Percentiles rank a stretch among this genome's conserved stretches.
These are phyloP conservation scores for Hydriomena furcata DNA, from an alignment of 2,888 invertebrate genomes.

Conservation along the genomic window DNA sequence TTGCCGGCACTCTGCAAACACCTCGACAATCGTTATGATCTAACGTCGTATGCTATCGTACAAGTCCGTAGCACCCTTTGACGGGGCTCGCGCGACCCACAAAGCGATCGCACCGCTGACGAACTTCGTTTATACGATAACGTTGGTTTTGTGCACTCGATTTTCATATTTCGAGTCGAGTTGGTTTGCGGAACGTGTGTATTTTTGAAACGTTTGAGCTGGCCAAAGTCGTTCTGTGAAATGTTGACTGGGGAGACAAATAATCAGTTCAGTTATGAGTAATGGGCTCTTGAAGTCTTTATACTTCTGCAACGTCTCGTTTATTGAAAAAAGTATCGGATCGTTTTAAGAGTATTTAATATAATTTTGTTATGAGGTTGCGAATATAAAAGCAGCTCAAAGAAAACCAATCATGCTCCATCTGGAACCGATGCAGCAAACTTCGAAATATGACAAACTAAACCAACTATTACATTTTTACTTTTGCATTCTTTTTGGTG, in stretches of 20 bases:
- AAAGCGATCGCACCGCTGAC: slow-evolving; percentile 48
- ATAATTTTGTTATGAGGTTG: no score
- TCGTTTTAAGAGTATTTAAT: no score
- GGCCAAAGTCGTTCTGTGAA: slow-evolving; percentile 3
- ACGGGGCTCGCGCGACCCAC: slow-evolving; percentile 41
- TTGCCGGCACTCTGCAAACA: slow-evolving; percentile 53
- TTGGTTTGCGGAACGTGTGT: slow-evolving; percentile 31
- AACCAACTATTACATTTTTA: no score
- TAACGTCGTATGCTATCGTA: slow-evolving; percentile 25
- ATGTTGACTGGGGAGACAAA: slow-evolving; percentile 6
- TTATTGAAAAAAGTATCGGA: no score
- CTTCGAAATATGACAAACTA: neutral
- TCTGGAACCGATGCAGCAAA: neutral
- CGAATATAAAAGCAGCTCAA: no score
- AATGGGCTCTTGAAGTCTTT: no score
- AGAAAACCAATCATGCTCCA: neutral
- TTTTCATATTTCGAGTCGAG: slow-evolving; percentile 44
- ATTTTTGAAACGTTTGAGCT: slow-evolving; percentile 24
- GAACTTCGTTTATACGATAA: slow-evolving; percentile 50
- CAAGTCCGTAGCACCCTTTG: slow-evolving; percentile 42
- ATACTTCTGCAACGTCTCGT: no score
- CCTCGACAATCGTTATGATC: slow-evolving; percentile 56
- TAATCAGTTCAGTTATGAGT: slow-evolving; percentile 1
- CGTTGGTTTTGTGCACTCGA: slow-evolving; percentile 44
- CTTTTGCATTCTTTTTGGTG: slow-evolving; percentile 2